A percentile compares a stretch with the other conserved stretches of the same genome.
Evolutionary conservation across 2,113 vertebrate genomes (phyloP).

Genomic region (Passer montanus): DNA sequence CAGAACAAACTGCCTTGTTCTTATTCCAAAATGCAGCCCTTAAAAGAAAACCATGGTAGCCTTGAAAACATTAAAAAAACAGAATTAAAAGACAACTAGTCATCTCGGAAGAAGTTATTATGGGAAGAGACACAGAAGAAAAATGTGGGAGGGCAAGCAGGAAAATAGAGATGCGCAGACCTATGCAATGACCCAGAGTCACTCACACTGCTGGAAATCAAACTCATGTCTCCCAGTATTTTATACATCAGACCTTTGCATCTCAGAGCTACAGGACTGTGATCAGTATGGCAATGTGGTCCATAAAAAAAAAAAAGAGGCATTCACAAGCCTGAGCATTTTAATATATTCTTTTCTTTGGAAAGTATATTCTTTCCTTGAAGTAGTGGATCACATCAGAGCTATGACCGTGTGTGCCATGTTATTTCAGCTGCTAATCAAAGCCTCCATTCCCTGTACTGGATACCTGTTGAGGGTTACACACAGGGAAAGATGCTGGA

Average conservation of each 20-base stretch:
- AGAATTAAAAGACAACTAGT: background rate
- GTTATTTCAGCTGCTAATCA: slow-evolving; percentile 12
- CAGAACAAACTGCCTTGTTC: slow-evolving; percentile 7
- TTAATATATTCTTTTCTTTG: background rate
- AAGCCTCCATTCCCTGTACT: background rate
- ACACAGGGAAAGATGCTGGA: background rate
- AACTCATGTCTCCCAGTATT: background rate
- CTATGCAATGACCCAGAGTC: background rate
- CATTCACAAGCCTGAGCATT: background rate
- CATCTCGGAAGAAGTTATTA: background rate
- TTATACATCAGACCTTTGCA: background rate
- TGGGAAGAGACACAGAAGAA: background rate
- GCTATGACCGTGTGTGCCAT: background rate
- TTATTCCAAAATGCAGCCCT: background rate
- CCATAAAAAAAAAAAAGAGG: background rate
- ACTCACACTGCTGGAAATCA: background rate
- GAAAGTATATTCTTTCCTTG: background rate
- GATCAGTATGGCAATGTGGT: background rate
- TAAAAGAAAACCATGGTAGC: background rate
- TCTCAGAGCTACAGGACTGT: background rate
- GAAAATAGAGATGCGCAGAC: background rate
- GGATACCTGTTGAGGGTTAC: background rate
- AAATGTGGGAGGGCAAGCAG: background rate
- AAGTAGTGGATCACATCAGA: background rate
- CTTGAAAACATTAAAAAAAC: background rate